phyloP scores from a whole-genome alignment of 2,113 vertebrate genomes.

The Propithecus coquereli region DNA sequence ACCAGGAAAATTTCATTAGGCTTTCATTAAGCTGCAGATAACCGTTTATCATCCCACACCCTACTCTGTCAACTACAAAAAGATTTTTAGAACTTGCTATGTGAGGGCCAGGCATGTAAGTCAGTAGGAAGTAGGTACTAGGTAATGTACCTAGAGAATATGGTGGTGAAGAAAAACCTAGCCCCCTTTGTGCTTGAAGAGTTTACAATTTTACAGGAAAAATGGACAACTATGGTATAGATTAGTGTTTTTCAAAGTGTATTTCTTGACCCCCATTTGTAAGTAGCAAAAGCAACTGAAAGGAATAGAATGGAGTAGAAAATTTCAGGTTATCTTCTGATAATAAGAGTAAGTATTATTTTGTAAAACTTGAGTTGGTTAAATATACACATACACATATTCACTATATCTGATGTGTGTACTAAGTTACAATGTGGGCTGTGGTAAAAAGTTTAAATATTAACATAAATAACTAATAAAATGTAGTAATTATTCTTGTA shows the following conservation, averaged over 20 bases:
- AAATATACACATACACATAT: neutral
- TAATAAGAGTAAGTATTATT: neutral
- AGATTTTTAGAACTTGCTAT: neutral
- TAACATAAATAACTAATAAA: neutral
- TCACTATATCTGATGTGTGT: neutral
- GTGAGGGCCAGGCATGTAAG: neutral
- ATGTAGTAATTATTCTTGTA: neutral
- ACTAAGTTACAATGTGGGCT: neutral
- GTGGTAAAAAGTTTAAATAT: neutral
- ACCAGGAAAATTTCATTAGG: neutral
- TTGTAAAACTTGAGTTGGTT: neutral
- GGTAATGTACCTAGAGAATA: neutral
- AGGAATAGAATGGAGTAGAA: neutral
- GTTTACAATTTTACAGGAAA: slow-evolving; percentile 13
- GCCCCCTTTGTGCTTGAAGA: neutral
- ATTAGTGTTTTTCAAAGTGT: slow-evolving; percentile 17
- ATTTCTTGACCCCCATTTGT: neutral
- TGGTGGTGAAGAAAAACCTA: neutral
- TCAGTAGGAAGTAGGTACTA: neutral
- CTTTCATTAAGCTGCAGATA: neutral
- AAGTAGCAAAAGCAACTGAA: neutral
- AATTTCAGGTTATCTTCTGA: neutral
- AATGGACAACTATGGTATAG: neutral
- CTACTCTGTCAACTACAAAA: neutral
- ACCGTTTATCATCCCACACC: neutral